These are phyloP conservation scores for Holocentrus rufus DNA, from an alignment of 2,797 vertebrate genomes.

Conservation along the genomic window DNA sequence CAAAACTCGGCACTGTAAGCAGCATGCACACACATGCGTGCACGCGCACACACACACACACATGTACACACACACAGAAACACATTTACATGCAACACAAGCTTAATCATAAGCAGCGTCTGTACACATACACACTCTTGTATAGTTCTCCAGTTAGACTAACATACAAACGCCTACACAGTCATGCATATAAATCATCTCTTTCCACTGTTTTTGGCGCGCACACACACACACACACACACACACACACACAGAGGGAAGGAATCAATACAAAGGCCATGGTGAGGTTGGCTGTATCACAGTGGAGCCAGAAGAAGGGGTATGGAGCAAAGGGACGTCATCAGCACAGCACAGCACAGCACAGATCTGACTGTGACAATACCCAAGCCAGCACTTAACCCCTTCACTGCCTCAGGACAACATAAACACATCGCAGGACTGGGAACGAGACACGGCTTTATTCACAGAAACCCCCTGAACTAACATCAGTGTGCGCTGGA, in stretches of 20 bases:
- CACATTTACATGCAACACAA: constrained; percentile 50
- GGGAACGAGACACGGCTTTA: neutral
- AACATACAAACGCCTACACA: constrained; percentile 60
- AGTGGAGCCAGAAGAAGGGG: constrained; percentile 31
- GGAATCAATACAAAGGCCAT: constrained; percentile 66
- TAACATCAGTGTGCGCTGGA: constrained; percentile 19
- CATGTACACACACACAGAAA: constrained; percentile 37
- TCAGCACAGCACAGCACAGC: constrained; percentile 35
- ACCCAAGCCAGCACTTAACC: constrained; percentile 59
- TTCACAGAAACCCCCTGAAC: constrained; percentile 2
- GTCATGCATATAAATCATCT: constrained; percentile 63
- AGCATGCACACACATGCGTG: constrained; percentile 19
- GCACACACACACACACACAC: constrained; percentile 38
- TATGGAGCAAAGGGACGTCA: constrained; percentile 53
- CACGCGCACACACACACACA: constrained; percentile 30
- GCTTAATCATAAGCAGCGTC: constrained; percentile 19
- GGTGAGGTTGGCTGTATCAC: constrained; percentile 36
- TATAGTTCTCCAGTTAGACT: constrained; percentile 49
- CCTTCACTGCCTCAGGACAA: constrained; percentile 39
- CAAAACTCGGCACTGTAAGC: constrained; percentile 72
- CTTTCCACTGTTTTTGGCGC: constrained; percentile 22
- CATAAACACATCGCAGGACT: constrained; percentile 35
- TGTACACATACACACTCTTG: constrained; percentile 18
- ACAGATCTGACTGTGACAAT: constrained; percentile 53
- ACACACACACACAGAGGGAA: constrained; percentile 13